Evolutionary conservation across 1,140 invertebrate genomes (phyloP).

Genomic region (Drosophila varians): DNA sequence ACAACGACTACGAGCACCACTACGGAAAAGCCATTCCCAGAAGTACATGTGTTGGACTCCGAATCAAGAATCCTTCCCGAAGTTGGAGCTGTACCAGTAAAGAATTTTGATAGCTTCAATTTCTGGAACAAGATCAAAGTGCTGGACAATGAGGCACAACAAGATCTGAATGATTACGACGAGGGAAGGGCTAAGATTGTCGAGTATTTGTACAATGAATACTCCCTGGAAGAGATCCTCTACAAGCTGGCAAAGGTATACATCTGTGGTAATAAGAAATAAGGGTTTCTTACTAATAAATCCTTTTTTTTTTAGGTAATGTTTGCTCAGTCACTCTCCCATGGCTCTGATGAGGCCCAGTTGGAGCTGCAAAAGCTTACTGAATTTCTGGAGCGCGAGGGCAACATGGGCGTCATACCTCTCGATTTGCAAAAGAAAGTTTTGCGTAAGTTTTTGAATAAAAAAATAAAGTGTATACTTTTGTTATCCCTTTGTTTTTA

Average conservation of each 20-base stretch:
- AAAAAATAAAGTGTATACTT: too few species aligned
- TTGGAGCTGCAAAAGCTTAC: conserved; percentile 88
- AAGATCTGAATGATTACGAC: conserved; percentile 83
- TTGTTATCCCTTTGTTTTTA: conserved; percentile 4
- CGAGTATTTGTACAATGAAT: conserved; percentile 88
- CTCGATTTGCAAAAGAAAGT: conserved; percentile 89
- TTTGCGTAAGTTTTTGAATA: conserved; percentile 85
- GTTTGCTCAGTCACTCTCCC: conserved; percentile 88
- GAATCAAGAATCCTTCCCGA: conserved; percentile 4
- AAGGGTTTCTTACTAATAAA: neutral
- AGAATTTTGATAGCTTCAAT: conserved; percentile 62
- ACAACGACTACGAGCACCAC: conserved; percentile 66
- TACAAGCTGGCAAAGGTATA: conserved; percentile 89
- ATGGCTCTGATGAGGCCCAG: conserved; percentile 87
- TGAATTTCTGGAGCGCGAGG: conserved; percentile 88
- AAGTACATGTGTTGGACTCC: conserved; percentile 39
- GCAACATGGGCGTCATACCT: conserved; percentile 88
- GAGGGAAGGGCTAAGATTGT: conserved; percentile 86
- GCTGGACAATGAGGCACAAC: conserved; percentile 58
- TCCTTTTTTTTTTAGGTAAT: conserved; percentile 85
- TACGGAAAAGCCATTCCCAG: conserved; percentile 69
- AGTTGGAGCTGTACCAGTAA: conserved; percentile 23
- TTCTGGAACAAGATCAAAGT: conserved; percentile 76
- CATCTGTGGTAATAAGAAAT: neutral
- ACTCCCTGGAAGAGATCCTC: conserved; percentile 89